Percentiles rank a stretch among this genome's conserved stretches.
These are phyloP conservation scores for Solea senegalensis DNA, from an alignment of 2,113 vertebrate genomes.

Conservation along the genomic window DNA sequence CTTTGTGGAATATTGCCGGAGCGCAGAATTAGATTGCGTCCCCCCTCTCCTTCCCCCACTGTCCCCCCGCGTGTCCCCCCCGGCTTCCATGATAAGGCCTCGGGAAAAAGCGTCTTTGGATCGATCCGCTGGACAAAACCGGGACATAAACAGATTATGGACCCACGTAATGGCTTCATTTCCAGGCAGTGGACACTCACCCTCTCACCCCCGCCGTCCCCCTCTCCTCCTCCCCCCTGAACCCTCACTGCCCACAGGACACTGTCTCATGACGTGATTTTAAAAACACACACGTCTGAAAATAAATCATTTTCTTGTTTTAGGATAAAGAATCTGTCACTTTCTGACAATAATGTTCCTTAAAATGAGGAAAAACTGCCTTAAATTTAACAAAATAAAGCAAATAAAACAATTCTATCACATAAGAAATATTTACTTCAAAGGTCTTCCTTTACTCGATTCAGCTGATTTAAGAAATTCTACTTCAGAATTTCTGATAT, in stretches of 20 bases:
- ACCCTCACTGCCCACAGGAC: background rate
- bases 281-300: too few species aligned
- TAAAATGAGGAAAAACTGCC: too few species aligned
- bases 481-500: too few species aligned
- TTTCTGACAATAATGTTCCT: too few species aligned
- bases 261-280: background rate
- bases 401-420: too few species aligned
- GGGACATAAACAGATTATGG: conserved; percentile 76
- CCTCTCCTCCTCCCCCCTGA: background rate
- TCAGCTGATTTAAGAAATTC: too few species aligned
- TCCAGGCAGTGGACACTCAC: conserved; percentile 54
- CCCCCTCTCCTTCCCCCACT: conserved; percentile 1
- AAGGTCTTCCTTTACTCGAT: too few species aligned
- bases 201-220: background rate
- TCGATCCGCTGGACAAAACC: conserved; percentile 70
- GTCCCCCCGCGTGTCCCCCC: too few species aligned
- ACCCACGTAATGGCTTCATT: conserved; percentile 73
- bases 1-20: conserved; percentile 78
- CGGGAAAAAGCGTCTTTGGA: conserved; percentile 74
- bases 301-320: too few species aligned
- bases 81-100: conserved; percentile 61
- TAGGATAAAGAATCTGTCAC: too few species aligned
- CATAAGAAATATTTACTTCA: too few species aligned
- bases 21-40: conserved; percentile 76
- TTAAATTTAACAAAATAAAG: too few species aligned